These are phyloP conservation scores for Litoditis marina DNA, from an alignment of 2,888 invertebrate species.

Conservation along the genomic window DNA sequence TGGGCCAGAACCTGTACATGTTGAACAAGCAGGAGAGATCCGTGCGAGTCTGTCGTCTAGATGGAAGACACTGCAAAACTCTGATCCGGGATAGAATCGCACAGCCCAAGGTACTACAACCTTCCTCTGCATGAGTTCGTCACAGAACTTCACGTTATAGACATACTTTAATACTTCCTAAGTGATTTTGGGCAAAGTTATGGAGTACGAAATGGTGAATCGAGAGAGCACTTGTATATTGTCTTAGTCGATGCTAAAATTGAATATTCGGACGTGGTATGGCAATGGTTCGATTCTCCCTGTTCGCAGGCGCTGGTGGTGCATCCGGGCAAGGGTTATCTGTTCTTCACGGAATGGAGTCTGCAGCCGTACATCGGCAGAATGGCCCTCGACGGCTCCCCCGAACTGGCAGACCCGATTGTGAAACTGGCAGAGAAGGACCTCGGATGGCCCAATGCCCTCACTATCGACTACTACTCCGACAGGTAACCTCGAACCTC, in stretches of 20 bases:
- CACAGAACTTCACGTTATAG: too few species aligned
- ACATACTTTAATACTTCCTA: too few species aligned
- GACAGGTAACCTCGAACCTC: slow-evolving; percentile 68
- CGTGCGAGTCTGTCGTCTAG: slow-evolving; percentile 87
- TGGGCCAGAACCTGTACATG: slow-evolving; percentile 92
- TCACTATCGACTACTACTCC: slow-evolving; percentile 92
- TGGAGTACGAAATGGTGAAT: too few species aligned
- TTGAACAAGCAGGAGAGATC: slow-evolving; percentile 90
- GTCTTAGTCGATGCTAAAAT: too few species aligned
- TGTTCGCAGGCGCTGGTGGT: slow-evolving; percentile 87
- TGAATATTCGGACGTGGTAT: too few species aligned
- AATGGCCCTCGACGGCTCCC: slow-evolving; percentile 90
- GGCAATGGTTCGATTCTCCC: too few species aligned
- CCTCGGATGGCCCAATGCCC: slow-evolving; percentile 96
- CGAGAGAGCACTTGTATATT: too few species aligned
- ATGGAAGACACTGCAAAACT: slow-evolving; percentile 81
- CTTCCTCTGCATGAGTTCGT: too few species aligned
- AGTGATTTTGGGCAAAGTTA: too few species aligned
- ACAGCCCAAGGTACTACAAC: slow-evolving; percentile 77
- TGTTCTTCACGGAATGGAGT: slow-evolving; percentile 91
- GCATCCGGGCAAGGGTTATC: slow-evolving; percentile 75
- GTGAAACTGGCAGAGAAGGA: slow-evolving; percentile 79
- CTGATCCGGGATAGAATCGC: slow-evolving; percentile 77
- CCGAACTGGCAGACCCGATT: slow-evolving; percentile 40
- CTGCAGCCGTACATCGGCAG: slow-evolving; percentile 88